These are phyloP conservation scores for Pangasius sanitwongsei DNA, from an alignment of 2,797 vertebrate genomes.

Conservation along the genomic window DNA sequence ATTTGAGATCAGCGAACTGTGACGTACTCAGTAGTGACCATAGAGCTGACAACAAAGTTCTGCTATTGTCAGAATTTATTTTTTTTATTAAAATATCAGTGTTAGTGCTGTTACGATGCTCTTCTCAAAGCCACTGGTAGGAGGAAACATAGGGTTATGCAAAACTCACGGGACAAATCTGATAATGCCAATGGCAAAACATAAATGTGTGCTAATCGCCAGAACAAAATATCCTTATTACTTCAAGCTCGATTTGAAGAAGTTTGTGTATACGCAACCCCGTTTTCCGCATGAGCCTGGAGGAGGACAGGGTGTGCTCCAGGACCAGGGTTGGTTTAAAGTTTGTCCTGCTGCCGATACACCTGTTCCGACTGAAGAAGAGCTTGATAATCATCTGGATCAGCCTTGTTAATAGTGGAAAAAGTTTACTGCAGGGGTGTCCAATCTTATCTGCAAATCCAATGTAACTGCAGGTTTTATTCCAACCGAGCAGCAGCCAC, in stretches of 20 bases:
- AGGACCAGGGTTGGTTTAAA: not conserved
- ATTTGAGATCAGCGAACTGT: not conserved
- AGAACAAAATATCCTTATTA: not conserved
- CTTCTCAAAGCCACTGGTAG: not conserved
- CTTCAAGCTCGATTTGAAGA: not conserved
- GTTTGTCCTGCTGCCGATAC: not conserved
- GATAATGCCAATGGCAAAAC: not conserved
- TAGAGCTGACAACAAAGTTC: not conserved
- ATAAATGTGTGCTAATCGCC: not conserved
- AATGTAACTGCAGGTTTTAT: not conserved
- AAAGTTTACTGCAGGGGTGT: not conserved
- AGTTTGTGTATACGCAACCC: not conserved
- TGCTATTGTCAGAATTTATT: not conserved
- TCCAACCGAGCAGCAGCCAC: not conserved
- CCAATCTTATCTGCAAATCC: not conserved
- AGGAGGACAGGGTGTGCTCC: not conserved
- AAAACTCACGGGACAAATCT: not conserved
- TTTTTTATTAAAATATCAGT: not conserved
- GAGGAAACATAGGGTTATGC: not conserved
- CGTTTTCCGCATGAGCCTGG: not conserved
- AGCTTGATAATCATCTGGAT: not conserved
- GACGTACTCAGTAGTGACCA: not conserved
- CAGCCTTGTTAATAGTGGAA: not conserved
- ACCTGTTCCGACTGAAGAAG: not conserved
- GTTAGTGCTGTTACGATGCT: not conserved